Conservation (phyloP, 30 jellyfish, hydroid and myxozoan genomes). For the Hydractinia echinata region DNA sequence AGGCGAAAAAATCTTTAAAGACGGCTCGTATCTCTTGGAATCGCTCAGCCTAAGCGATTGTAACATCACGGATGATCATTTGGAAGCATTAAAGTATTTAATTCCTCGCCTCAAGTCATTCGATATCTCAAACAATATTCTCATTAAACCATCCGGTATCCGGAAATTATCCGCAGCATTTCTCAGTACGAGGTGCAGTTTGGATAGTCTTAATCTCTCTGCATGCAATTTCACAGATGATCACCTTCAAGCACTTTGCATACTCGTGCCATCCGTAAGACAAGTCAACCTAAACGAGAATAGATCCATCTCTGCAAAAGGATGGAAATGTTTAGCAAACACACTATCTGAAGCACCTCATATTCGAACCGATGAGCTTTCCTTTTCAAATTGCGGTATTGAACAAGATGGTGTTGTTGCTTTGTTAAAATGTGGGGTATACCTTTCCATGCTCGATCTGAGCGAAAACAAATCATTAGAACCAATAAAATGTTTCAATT, state of each 20-base stretch:
- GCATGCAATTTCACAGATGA: not conserved
- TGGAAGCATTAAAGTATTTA: conserved; percentile 3
- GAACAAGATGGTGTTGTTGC: not conserved
- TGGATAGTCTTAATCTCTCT: not conserved
- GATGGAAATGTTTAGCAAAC: conserved; percentile 1
- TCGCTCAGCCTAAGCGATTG: not conserved
- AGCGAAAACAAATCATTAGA: not conserved
- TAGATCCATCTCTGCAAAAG: not conserved
- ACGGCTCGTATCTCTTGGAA: not conserved
- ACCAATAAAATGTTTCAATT: not conserved
- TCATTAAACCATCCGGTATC: not conserved
- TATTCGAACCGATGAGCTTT: not conserved
- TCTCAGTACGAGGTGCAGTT: not conserved
- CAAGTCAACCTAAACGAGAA: not conserved
- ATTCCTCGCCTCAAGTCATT: not conserved
- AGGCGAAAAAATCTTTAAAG: not conserved
- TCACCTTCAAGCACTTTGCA: not conserved
- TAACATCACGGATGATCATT: not conserved
- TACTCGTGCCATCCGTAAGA: not conserved
- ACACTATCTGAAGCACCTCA: not conserved
- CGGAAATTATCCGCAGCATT: not conserved
- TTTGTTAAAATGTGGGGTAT: not conserved
- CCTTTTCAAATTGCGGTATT: not conserved
- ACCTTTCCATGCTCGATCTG: not conserved
- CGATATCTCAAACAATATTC: not conserved